Evolutionary conservation across 2,113 vertebrate species (phyloP).

Genomic region (Aptenodytes patagonicus): DNA sequence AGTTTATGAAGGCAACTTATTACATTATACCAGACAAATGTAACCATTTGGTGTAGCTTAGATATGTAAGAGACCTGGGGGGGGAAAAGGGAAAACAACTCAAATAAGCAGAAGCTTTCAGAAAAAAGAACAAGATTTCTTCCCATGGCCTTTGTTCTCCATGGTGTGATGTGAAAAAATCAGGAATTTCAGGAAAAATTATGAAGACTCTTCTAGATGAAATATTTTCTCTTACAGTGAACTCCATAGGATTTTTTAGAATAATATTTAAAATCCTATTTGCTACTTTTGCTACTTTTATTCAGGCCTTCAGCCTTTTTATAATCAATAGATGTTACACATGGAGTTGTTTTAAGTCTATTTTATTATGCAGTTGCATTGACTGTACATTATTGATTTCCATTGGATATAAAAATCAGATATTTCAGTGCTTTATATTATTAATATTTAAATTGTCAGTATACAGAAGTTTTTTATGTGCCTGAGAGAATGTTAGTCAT

Average conservation of each 20-base stretch:
- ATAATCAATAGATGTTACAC: neutral
- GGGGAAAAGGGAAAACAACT: neutral
- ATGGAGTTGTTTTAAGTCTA: neutral
- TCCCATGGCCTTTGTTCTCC: neutral
- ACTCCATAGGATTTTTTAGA: neutral
- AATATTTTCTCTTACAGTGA: neutral
- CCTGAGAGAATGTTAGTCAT: neutral
- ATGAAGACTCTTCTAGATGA: neutral
- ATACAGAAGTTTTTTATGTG: neutral
- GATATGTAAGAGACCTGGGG: neutral
- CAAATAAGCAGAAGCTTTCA: neutral
- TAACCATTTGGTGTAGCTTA: neutral
- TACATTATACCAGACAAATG: neutral
- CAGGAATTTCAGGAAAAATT: neutral
- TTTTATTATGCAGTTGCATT: neutral
- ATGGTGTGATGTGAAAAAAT: neutral
- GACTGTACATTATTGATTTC: neutral
- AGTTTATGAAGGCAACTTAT: neutral
- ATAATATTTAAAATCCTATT: neutral
- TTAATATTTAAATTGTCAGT: neutral
- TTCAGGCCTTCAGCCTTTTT: neutral
- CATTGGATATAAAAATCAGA: neutral
- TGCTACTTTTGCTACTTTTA: neutral
- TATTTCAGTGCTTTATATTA: neutral
- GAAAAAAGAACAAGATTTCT: neutral